A percentile compares a stretch with the other conserved stretches of the same genome.
phyloP scores from a whole-genome alignment of 2,797 vertebrate genomes.

The Xenentodon cancila region DNA sequence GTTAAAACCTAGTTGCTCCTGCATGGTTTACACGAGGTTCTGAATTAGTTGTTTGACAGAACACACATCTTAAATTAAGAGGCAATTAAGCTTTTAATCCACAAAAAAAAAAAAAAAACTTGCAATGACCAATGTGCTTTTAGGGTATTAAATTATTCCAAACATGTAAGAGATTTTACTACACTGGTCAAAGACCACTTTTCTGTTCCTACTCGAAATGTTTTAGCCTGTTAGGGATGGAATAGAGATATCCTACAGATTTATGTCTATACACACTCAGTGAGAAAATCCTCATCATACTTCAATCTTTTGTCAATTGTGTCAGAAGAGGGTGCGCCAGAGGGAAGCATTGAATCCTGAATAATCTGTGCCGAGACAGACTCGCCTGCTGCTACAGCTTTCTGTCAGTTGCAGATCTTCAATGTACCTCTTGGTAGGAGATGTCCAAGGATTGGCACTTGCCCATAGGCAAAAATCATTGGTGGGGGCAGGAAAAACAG shows the following conservation, averaged over 20 bases:
- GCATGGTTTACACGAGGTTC: background rate
- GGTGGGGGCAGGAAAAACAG: background rate
- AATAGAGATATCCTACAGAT: conserved; percentile 47
- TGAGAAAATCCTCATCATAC: conserved; percentile 64
- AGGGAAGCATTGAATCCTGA: conserved; percentile 62
- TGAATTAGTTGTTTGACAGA: too few species aligned
- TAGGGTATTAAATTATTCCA: conserved; percentile 40
- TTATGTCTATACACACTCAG: conserved; percentile 40
- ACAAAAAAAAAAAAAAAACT: conserved; percentile 9
- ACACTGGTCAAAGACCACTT: conserved; percentile 5
- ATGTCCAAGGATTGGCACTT: conserved; percentile 35
- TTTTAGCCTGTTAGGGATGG: conserved; percentile 45
- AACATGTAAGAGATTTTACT: conserved; percentile 30
- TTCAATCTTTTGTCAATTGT: conserved; percentile 60
- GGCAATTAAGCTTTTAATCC: too few species aligned
- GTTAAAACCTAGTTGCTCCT: conserved; percentile 51
- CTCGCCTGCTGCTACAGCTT: conserved; percentile 43
- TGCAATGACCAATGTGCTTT: conserved; percentile 30
- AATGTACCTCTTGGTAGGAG: conserved; percentile 44
- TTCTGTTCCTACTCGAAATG: conserved; percentile 30
- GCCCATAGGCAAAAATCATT: conserved; percentile 3
- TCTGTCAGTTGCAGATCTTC: conserved; percentile 53
- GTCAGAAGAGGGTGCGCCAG: conserved; percentile 62
- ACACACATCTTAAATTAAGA: too few species aligned
- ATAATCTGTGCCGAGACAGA: conserved; percentile 63